A percentile compares a stretch with the other conserved stretches of the same genome.
Conservation (phyloP, 2,113 vertebrate genomes). For the Oryzias celebensis region DNA sequence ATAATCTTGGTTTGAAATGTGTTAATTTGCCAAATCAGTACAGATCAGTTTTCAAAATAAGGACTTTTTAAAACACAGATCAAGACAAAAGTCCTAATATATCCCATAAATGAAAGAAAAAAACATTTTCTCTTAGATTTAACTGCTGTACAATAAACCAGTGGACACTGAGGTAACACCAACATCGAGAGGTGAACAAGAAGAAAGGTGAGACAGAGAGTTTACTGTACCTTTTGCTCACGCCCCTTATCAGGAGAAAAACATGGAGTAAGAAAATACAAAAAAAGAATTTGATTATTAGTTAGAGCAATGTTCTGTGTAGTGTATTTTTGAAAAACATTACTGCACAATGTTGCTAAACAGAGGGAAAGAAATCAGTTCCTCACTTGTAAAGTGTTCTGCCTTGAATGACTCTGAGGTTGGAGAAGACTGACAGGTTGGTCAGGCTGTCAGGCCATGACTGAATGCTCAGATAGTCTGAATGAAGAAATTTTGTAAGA, state of each 20-base stretch:
- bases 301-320: neutral
- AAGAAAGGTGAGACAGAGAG: neutral
- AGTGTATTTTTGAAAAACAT: neutral
- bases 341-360: slow-evolving; percentile 8
- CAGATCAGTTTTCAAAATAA: neutral
- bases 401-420: slow-evolving; percentile 88
- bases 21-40: too few species aligned
- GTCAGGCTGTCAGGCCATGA: slow-evolving; percentile 90
- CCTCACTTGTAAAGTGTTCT: slow-evolving; percentile 86
- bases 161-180: neutral
- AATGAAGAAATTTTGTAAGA: slow-evolving; percentile 25
- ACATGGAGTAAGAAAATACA: slow-evolving; percentile 18
- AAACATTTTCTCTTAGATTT: neutral
- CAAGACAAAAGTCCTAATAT: neutral
- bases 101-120: neutral
- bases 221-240: slow-evolving; percentile 68
- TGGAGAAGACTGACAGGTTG: slow-evolving; percentile 93
- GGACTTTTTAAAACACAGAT: neutral
- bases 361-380: slow-evolving; percentile 8
- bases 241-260: slow-evolving; percentile 56
- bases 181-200: neutral
- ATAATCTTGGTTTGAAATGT: too few species aligned
- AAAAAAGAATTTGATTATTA: slow-evolving; percentile 14
- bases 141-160: neutral
- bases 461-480: slow-evolving; percentile 90